These are phyloP conservation scores for Pristionchus japonicus DNA, from an alignment of 2,888 invertebrate species.

Conservation along the genomic window DNA sequence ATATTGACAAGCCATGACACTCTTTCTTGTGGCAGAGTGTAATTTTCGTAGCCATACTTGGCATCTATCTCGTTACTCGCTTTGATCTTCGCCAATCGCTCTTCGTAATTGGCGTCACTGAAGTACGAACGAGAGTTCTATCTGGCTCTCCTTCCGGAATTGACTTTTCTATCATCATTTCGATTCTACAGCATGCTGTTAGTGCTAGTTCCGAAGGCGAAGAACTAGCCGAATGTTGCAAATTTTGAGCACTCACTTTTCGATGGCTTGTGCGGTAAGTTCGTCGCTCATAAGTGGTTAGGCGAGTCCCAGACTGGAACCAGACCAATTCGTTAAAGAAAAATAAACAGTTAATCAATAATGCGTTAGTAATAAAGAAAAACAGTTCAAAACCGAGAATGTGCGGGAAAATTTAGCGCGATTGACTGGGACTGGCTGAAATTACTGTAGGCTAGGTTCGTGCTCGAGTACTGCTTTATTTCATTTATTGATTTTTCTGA, in stretches of 20 bases:
- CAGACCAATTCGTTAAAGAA: not conserved
- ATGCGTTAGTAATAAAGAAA: not conserved
- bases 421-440: not conserved
- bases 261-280: slow-evolving; percentile 58
- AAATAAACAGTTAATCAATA: not conserved
- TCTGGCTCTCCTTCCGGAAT: too few species aligned
- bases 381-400: not conserved
- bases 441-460: not conserved
- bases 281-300: slow-evolving; percentile 51
- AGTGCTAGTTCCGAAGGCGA: too few species aligned
- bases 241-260: slow-evolving; percentile 53
- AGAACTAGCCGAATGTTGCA: not conserved
- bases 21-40: slow-evolving; percentile 85
- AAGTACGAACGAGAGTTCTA: not conserved
- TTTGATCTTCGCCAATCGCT: slow-evolving; percentile 62
- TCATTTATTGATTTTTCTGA: not conserved
- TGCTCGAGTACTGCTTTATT: not conserved
- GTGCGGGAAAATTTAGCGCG: slow-evolving; percentile 19
- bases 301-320: slow-evolving; percentile 10
- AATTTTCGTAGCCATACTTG: slow-evolving; percentile 93
- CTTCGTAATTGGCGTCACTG: slow-evolving; percentile 68
- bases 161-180: too few species aligned
- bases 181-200: too few species aligned
- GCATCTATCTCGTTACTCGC: slow-evolving; percentile 85
- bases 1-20: slow-evolving; percentile 96